A percentile compares a stretch with the other conserved stretches of the same genome.
phyloP scores from a whole-genome alignment of 2,113 vertebrate species.

The Aegithalos caudatus region DNA sequence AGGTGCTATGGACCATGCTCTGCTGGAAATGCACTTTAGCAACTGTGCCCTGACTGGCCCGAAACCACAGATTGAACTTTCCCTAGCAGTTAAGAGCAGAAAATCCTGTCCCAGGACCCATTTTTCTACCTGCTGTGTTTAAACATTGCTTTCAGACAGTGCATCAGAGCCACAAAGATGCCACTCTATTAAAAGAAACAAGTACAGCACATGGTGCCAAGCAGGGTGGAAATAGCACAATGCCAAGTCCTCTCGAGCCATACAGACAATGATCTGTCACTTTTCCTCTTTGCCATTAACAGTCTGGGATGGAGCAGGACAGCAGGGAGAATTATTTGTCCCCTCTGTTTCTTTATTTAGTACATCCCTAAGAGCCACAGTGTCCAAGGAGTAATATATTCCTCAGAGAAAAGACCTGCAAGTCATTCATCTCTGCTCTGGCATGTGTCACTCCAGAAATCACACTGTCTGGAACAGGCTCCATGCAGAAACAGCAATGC shows the following conservation, averaged over 20 bases:
- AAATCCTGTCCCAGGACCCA: not conserved
- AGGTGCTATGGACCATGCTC: fast-evolving
- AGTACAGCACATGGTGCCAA: not conserved
- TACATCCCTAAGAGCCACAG: not conserved
- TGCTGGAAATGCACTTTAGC: not conserved
- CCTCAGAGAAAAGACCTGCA: not conserved
- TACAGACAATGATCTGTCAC: not conserved
- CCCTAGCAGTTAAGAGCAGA: not conserved
- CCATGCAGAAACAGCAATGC: not conserved
- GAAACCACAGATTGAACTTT: fast-evolving
- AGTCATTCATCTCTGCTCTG: not conserved
- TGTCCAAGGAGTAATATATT: not conserved
- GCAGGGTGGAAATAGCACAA: not conserved
- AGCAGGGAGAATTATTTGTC: not conserved
- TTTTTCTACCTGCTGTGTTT: not conserved
- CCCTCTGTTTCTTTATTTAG: not conserved
- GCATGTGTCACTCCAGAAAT: not conserved
- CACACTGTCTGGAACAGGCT: not conserved
- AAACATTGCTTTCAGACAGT: not conserved
- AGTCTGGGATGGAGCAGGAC: not conserved
- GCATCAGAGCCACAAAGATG: not conserved
- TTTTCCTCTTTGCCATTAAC: not conserved
- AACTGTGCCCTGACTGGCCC: not conserved
- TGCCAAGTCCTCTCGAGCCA: not conserved
- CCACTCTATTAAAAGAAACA: constrained; percentile 24